A percentile compares a stretch with the other conserved stretches of the same genome.
phyloP scores from a whole-genome alignment of 2,888 invertebrate genomes.

The Adelphocoris suturalis region DNA sequence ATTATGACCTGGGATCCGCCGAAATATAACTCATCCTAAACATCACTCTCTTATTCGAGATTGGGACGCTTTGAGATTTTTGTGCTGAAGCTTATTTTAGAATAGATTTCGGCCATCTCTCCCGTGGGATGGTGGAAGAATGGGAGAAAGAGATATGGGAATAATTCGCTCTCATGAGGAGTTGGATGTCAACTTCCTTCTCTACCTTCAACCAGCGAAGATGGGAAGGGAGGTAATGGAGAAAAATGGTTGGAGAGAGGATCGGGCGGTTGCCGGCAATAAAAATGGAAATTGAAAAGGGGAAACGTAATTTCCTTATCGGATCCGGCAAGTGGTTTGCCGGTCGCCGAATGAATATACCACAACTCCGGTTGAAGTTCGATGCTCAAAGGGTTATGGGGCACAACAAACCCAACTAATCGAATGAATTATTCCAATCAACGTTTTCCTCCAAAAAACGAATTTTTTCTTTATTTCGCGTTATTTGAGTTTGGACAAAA shows the following conservation, averaged over 20 bases:
- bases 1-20: too few species aligned
- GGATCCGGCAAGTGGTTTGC: slow-evolving; percentile 53
- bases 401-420: too few species aligned
- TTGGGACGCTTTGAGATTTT: neutral
- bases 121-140: neutral
- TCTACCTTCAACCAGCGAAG: neutral
- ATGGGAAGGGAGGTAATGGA: neutral
- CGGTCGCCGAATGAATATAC: slow-evolving; percentile 48
- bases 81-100: neutral
- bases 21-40: too few species aligned
- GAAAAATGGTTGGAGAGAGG: neutral
- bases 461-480: too few species aligned
- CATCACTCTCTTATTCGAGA: neutral
- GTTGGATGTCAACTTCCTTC: neutral
- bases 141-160: neutral
- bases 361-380: neutral
- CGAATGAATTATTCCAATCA: too few species aligned
- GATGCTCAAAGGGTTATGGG: neutral
- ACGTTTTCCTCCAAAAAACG: too few species aligned
- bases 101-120: neutral
- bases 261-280: slow-evolving; percentile 22
- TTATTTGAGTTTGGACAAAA: too few species aligned
- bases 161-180: slow-evolving; percentile 17
- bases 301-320: slow-evolving; percentile 60
- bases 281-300: slow-evolving; percentile 66